Evolutionary conservation across 2,797 vertebrate genomes (phyloP), one percentile per base, ranked within the genome.

Genomic region (Rhincodon typus): DNA sequence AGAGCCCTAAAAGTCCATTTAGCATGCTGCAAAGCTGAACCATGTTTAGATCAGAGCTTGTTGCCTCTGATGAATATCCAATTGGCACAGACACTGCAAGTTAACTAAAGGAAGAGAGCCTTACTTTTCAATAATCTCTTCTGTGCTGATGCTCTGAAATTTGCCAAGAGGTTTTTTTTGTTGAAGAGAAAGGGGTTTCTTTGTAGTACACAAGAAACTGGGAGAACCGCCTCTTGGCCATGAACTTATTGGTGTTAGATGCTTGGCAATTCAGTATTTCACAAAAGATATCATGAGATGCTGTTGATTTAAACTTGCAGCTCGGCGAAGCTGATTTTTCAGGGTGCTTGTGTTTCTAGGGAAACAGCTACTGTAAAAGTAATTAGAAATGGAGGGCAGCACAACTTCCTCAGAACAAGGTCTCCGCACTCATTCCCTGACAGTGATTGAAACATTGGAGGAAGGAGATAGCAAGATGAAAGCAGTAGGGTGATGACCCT

Each of bases 401-500:
- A 6, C 42, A 8, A 34, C 77, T 90, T 96, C 4, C 90, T 96
- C 53, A 50, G 96, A 95, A 87, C 66, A 77, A 10, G 1, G 2
- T 46, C 42, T n/a, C 95, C 66, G 95, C 10, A 95, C 46, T 94
- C 69, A 91, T 91, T 91, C 8, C 12, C 5, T 95, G 88, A 95
- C 57, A 95, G 90, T 95, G 79, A 96, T 50, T 95, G 66, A 96
- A 95, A 77, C 30, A 96, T 96, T 57, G 94, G 82, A 96, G 91
- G 95, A 91, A 27, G 82, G 74, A 74, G 95, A 27, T 66, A 74
- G 67, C 21, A 38, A 69, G 30, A 74, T 94, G 69, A 96, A 87
- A 50, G 95, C 70, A 77, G 42, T 84, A 46, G n/a, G 46, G 5
- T 90, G 95, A 53, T 96, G 42, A 94, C 69, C 57, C 34, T 95